Evolutionary conservation across 2,888 invertebrate genomes (phyloP), one percentile per base, ranked within the genome.

Genomic region (Drosophila meridionalis): DNA sequence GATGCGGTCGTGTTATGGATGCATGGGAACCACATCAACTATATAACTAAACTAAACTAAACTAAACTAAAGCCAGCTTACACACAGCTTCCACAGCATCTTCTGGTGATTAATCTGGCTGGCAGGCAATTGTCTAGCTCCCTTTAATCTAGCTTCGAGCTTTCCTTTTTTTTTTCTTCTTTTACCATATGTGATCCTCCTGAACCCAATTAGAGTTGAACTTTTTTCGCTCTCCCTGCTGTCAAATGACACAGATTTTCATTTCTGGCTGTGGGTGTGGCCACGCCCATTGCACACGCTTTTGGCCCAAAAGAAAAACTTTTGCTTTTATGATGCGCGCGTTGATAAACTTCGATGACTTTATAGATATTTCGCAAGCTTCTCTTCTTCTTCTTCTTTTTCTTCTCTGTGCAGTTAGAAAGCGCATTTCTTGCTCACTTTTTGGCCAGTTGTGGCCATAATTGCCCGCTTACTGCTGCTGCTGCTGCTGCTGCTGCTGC

Each of bases 311-410:
- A 64, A 52, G 34, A 9, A 61, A n/a, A 56, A 42, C 68, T 68
- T 66, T 66, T 66, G 66, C 68, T 68, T 68, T 68, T 68, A 78
- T 67, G 73, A 72, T 80, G 79, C 80, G 53, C 70, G 70, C 20
- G 42, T 11, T 82, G 86, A 87, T 87, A 87, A 87, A 87, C 83
- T 87, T 83, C 85, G 87, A 86, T 86, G 87, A 87, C 84, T 87
- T 78, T 77, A 73, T 76, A 45, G 87, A 82, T 84, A 80, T 65
- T 76, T 63, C 42, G 45, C 48, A 42, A 53, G 38, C 67, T 50
- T 64, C 68, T 6, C 47, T 47, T 0, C 28, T 14, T 6, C 28
- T 12, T 12, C 28, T 28, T 6, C 47, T 12, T 6, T 28, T 20
- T 28, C 26, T 26, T 47, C 61, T 57, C 59, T 42, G 40, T 65